phyloP scores from a whole-genome alignment of 2,113 vertebrate species.

The Charadrius vociferus region DNA sequence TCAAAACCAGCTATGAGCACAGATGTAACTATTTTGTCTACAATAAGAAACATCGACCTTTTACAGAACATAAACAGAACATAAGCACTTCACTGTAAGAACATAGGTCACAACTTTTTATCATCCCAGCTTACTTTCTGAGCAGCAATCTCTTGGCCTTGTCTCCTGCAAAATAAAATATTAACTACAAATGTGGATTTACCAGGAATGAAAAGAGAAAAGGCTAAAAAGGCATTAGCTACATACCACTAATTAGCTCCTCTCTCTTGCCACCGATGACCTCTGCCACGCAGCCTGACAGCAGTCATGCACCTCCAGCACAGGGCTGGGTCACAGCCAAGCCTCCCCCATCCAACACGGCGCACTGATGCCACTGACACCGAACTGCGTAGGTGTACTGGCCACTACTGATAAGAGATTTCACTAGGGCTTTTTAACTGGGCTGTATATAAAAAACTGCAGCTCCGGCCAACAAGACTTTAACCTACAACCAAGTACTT shows the following conservation, averaged over 20 bases:
- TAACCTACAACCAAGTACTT: accelerated
- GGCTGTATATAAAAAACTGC: neutral
- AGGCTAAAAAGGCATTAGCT: neutral
- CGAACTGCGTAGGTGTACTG: accelerated
- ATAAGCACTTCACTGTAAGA: neutral
- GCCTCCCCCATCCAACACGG: accelerated
- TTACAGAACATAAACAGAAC: neutral
- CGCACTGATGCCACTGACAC: neutral
- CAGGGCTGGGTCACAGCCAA: accelerated
- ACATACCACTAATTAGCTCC: neutral
- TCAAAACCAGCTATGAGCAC: neutral
- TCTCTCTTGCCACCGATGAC: neutral
- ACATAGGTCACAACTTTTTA: neutral
- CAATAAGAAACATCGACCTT: neutral
- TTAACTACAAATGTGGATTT: neutral
- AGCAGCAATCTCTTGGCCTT: neutral
- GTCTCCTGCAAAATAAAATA: neutral
- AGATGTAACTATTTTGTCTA: neutral
- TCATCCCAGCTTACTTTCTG: neutral
- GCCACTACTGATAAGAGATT: neutral
- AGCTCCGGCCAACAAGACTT: neutral
- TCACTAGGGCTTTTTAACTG: neutral
- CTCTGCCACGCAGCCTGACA: neutral
- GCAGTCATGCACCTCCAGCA: neutral
- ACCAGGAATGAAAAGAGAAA: neutral